Conservation (phyloP, 2,797 vertebrate species). For the Silurus lanzhouensis region DNA sequence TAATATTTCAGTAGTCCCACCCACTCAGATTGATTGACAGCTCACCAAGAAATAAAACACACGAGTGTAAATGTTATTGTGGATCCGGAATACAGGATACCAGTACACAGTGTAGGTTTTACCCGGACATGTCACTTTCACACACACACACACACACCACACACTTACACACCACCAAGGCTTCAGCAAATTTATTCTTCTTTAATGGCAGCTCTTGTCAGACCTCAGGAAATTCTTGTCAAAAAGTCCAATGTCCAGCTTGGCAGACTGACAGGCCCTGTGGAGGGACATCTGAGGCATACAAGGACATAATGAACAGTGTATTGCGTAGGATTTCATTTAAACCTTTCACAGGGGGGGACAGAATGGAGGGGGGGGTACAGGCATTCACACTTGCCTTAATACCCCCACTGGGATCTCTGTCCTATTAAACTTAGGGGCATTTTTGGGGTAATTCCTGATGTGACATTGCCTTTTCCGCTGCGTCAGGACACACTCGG, state of each 20-base stretch:
- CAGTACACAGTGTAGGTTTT: background rate
- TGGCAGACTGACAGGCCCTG: constrained; percentile 12
- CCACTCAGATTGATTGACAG: background rate
- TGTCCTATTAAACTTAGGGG: constrained; percentile 33
- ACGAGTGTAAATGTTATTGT: background rate
- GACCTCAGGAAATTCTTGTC: constrained; percentile 36
- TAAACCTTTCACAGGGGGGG: constrained; percentile 32
- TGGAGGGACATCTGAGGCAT: constrained; percentile 14
- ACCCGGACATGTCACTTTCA: background rate
- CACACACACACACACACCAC: background rate
- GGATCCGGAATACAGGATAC: background rate
- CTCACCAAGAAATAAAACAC: background rate
- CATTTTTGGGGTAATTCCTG: constrained; percentile 39
- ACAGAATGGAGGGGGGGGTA: background rate
- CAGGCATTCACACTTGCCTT: constrained; percentile 16
- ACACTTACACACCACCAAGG: background rate
- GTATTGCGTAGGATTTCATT: constrained; percentile 48
- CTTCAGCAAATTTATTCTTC: constrained; percentile 20
- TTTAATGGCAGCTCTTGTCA: constrained; percentile 26
- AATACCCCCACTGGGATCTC: constrained; percentile 40
- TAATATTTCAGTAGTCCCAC: too few relatives aligned
- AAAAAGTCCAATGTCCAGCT: constrained; percentile 21
- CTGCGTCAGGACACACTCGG: constrained; percentile 46
- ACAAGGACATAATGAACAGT: constrained; percentile 39
- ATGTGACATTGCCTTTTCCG: constrained; percentile 39